Conservation (phyloP, 2,113 vertebrate species). For the Tympanuchus pallidicinctus region DNA sequence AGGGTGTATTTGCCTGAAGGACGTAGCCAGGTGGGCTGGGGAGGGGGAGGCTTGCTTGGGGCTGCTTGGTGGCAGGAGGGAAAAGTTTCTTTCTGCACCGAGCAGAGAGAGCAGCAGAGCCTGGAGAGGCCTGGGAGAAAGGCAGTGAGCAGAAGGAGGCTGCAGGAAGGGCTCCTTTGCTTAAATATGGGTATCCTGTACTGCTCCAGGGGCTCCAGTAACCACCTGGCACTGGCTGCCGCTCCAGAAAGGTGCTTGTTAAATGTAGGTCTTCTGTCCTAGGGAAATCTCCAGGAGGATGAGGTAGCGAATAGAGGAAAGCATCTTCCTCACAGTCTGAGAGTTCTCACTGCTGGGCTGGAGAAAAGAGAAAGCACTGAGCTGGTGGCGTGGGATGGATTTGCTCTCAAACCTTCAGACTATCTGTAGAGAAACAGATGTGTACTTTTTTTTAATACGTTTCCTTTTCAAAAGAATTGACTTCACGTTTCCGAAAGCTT, state of each 20-base stretch:
- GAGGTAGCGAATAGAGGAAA: not conserved
- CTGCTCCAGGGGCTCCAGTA: not conserved
- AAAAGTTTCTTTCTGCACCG: not conserved
- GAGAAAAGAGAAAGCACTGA: not conserved
- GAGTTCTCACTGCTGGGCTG: not conserved
- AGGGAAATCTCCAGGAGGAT: not conserved
- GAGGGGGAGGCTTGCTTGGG: not conserved
- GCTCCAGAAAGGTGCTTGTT: not conserved
- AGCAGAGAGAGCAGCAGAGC: not conserved
- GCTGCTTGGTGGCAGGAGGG: not conserved
- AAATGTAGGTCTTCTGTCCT: not conserved
- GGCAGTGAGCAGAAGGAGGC: not conserved
- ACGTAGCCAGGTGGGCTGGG: no score
- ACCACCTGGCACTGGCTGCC: not conserved
- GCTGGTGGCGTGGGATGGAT: not conserved
- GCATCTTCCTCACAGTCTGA: not conserved
- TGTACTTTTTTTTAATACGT: no score
- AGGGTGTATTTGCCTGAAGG: not conserved
- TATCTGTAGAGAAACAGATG: not conserved
- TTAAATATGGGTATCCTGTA: accelerated
- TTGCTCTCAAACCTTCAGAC: not conserved
- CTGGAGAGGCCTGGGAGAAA: not conserved
- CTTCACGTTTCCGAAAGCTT: not conserved
- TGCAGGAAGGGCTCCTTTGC: not conserved
- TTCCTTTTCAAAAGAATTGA: not conserved